Conservation (phyloP, 2,888 invertebrate genomes). For the Ctena decussata region DNA sequence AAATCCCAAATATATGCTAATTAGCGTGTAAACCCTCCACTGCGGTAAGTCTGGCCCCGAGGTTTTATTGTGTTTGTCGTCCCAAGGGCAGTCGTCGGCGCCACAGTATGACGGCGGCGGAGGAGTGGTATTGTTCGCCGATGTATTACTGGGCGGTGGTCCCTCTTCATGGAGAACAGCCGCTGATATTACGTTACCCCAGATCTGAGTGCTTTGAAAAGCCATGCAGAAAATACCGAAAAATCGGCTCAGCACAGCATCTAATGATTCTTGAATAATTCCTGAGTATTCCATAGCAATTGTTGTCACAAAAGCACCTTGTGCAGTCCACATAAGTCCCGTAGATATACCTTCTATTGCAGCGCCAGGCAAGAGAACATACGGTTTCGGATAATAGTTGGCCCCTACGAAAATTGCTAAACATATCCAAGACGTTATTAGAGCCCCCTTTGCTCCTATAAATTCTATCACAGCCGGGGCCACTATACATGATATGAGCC, state of each 20-base stretch:
- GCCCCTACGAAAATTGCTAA: slow-evolving; percentile 69
- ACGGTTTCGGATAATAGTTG: slow-evolving; percentile 71
- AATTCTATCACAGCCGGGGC: slow-evolving; percentile 71
- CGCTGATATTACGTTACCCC: slow-evolving; percentile 71
- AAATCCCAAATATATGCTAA: slow-evolving; percentile 69
- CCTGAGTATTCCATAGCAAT: slow-evolving; percentile 67
- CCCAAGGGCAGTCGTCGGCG: slow-evolving; percentile 67
- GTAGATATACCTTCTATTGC: slow-evolving; percentile 71
- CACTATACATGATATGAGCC: slow-evolving; percentile 71
- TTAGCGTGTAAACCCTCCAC: slow-evolving; percentile 61
- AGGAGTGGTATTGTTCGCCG: slow-evolving; percentile 17
- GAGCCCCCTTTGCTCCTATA: slow-evolving; percentile 70
- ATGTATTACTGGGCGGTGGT: neutral
- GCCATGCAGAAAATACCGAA: slow-evolving; percentile 75
- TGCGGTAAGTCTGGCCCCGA: slow-evolving; percentile 31
- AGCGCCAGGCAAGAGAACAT: slow-evolving; percentile 68
- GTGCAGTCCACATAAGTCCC: slow-evolving; percentile 76
- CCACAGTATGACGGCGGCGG: slow-evolving; percentile 64
- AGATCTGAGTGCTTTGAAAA: slow-evolving; percentile 74
- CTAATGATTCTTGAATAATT: slow-evolving; percentile 62
- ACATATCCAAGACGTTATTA: slow-evolving; percentile 70
- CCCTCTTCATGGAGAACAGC: slow-evolving; percentile 45
- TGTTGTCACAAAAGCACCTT: slow-evolving; percentile 72
- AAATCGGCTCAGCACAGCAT: slow-evolving; percentile 67
- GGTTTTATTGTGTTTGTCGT: slow-evolving; percentile 18